Evolutionary conservation across 2,888 invertebrate genomes (phyloP).

Genomic region (Papilio demoleus): DNA sequence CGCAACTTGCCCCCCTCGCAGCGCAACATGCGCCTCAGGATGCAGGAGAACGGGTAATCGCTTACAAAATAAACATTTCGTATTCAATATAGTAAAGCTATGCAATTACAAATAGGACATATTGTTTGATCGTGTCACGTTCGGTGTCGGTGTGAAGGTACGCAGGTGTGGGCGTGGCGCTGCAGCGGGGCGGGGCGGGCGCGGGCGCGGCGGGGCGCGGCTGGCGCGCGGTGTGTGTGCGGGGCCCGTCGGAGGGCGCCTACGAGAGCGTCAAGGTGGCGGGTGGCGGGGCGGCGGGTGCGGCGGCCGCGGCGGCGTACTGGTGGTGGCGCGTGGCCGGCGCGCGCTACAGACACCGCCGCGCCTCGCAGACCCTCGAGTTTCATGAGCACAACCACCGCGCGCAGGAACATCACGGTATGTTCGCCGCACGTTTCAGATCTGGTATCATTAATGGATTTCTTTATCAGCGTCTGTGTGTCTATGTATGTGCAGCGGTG

Average conservation of each 20-base stretch:
- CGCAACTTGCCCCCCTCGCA: constrained; percentile 64
- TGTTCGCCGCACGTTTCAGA: constrained; percentile 46
- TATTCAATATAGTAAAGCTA: not conserved
- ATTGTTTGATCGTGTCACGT: constrained; percentile 24
- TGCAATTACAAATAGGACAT: no score
- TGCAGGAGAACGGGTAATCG: constrained; percentile 55
- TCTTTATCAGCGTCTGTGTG: not conserved
- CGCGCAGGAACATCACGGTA: constrained; percentile 45
- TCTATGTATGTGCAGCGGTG: no score
- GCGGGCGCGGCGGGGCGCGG: constrained; percentile 42
- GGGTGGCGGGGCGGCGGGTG: constrained; percentile 50
- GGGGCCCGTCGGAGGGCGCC: constrained; percentile 42
- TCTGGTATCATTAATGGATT: not conserved
- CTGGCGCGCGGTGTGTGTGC: constrained; percentile 31
- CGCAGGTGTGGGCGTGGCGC: constrained; percentile 51
- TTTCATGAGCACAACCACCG: constrained; percentile 58
- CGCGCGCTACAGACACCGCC: constrained; percentile 53
- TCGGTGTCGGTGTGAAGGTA: constrained; percentile 46
- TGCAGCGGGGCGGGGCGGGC: constrained; percentile 40
- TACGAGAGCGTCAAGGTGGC: constrained; percentile 44
- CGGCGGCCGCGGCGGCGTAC: constrained; percentile 43
- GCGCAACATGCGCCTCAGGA: constrained; percentile 43
- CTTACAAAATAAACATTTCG: not conserved
- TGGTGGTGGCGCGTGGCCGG: constrained; percentile 50
- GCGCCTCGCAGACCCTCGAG: constrained; percentile 66